Conservation (phyloP, 2,797 vertebrate species). For the Poeciliopsis gracilis region DNA sequence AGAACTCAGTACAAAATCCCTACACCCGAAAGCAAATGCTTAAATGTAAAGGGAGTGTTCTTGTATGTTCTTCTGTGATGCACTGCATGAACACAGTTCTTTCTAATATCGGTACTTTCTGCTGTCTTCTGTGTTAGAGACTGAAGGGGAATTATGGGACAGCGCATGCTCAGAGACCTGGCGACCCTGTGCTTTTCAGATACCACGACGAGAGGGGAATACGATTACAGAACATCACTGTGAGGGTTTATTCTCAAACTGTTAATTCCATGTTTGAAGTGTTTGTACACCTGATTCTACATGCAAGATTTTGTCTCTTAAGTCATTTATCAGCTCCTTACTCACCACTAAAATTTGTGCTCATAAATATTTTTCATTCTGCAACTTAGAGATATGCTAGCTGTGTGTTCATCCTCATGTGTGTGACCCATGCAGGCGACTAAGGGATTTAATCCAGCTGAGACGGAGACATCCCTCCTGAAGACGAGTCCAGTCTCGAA, state of each 20-base stretch:
- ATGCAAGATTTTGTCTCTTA: not conserved
- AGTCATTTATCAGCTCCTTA: not conserved
- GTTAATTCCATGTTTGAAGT: not conserved
- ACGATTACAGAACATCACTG: slow-evolving; percentile 74
- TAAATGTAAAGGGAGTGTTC: not conserved
- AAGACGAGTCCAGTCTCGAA: slow-evolving; percentile 74
- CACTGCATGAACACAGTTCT: not conserved
- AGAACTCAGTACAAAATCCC: not conserved
- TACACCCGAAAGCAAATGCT: not conserved
- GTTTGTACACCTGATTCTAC: too few relatives aligned
- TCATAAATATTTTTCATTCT: not conserved
- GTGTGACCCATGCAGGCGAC: slow-evolving; percentile 68
- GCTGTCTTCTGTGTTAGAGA: slow-evolving; percentile 72
- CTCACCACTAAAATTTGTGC: not conserved
- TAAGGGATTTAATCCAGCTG: slow-evolving; percentile 77
- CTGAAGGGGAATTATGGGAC: slow-evolving; percentile 77
- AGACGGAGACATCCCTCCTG: slow-evolving; percentile 86
- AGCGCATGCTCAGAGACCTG: slow-evolving; percentile 30
- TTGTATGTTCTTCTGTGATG: not conserved
- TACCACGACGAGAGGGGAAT: slow-evolving; percentile 81
- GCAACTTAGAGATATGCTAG: not conserved
- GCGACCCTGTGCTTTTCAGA: slow-evolving; percentile 81
- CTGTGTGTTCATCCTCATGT: slow-evolving; percentile 8
- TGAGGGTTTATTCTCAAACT: slow-evolving; percentile 30
- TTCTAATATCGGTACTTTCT: slow-evolving; percentile 3